phyloP scores from a whole-genome alignment of 1,140 invertebrate genomes.

The Brachionus plicatilis region DNA sequence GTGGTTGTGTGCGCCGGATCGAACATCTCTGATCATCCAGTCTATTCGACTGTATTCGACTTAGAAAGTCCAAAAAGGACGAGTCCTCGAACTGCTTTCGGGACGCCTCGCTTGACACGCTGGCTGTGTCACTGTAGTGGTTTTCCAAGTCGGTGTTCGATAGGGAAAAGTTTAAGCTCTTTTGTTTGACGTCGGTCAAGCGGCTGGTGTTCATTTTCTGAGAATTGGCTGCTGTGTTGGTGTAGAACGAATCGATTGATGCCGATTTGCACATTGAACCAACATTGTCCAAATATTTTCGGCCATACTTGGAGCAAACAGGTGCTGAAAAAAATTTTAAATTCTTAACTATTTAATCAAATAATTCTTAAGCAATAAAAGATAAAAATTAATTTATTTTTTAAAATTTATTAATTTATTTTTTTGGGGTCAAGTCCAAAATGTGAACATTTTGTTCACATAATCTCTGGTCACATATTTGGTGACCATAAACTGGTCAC shows the following conservation, averaged over 20 bases:
- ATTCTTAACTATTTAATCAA: no score
- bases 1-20: background rate
- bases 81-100: slow-evolving; percentile 18
- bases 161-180: slow-evolving; percentile 27
- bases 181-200: background rate
- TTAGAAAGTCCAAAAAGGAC: background rate
- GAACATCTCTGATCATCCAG: slow-evolving; percentile 23
- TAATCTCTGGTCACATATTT: no score
- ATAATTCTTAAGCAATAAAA: no score
- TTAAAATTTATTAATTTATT: no score
- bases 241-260: slow-evolving; percentile 29
- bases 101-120: background rate
- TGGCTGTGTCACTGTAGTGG: background rate
- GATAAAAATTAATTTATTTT: no score
- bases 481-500: no score
- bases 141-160: slow-evolving; percentile 31
- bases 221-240: background rate
- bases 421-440: no score
- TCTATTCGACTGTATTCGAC: slow-evolving; percentile 10
- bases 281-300: slow-evolving; percentile 26
- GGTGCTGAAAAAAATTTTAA: background rate
- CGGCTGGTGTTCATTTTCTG: background rate
- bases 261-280: slow-evolving; percentile 7
- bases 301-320: slow-evolving; percentile 24
- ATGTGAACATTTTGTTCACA: no score